Evolutionary conservation across 2,113 vertebrate genomes (phyloP).

Genomic region (Mustela lutreola): DNA sequence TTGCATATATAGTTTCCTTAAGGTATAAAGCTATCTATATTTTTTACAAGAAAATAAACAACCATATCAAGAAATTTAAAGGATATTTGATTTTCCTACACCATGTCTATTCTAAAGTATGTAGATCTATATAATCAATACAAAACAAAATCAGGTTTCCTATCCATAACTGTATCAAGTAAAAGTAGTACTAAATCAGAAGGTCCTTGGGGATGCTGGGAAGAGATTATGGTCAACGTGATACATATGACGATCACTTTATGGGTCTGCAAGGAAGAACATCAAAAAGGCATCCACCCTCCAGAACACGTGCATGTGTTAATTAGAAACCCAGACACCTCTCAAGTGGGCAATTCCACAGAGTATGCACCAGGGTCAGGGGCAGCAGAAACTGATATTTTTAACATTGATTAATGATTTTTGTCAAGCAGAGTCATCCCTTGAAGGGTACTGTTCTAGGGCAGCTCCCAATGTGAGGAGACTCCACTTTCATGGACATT

Average conservation of each 20-base stretch:
- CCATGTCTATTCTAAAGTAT: background rate
- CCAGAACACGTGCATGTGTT: background rate
- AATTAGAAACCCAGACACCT: background rate
- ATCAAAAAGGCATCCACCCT: background rate
- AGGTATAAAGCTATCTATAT: background rate
- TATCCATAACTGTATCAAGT: background rate
- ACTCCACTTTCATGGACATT: background rate
- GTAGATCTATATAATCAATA: background rate
- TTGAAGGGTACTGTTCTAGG: rapidly evolving
- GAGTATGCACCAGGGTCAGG: background rate
- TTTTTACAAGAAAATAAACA: background rate
- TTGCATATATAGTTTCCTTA: background rate
- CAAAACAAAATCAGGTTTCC: background rate
- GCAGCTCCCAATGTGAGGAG: background rate
- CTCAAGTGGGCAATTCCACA: background rate
- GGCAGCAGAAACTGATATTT: background rate
- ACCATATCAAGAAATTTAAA: background rate
- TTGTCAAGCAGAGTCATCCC: background rate
- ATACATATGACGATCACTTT: background rate
- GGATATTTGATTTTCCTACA: background rate
- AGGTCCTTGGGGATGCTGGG: background rate
- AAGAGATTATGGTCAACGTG: background rate
- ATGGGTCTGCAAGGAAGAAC: background rate
- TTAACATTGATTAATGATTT: background rate
- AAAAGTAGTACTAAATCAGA: background rate